Base-by-base conservation (phyloP, 2,888 invertebrate species). In the Andrena haemorrhoa region DNA sequence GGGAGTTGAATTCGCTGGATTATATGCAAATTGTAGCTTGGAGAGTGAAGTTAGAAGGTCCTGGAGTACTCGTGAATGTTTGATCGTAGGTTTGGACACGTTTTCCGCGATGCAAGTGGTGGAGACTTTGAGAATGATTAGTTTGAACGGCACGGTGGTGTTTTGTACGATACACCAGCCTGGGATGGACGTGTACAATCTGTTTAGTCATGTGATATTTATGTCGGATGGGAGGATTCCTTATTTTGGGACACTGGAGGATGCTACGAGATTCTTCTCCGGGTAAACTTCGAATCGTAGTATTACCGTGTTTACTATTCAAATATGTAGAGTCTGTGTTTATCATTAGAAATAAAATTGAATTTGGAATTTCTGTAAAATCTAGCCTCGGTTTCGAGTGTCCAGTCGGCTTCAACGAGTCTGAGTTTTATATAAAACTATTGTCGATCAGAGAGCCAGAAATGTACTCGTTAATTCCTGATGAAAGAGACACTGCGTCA, bases 141-240 rank as follows among this genome's bases (percentile, higher is more conserved):
- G 94, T 7, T 90, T 90, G 23, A 56, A 26, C 10, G 92, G 92
- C 0, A 78, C 85, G 2, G 95, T 95, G 0, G 94, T 95, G 31
- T 87, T 95, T 65, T 95, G 95, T 84, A 95, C 95, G 6, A 95
- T 95, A 79, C 95, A 95, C 90, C 95, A 95, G 86, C 95, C 95
- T 0, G 94, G 94, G 12, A 95, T 95, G 58, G 94, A 95, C 82
- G 87, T 93, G 58, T 95, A 94, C 84, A 93, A 94, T 33, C 89
- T 95, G 84, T 95, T 95, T 90, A 94, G 94, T 84, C 92, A 91
- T 26, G 89, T 94, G 0, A 84, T 94, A 33, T 92, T 95, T 63
- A 89, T 95, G 89, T 94, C 95, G 1, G 95, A 95, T 85, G 95
- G 95, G 2, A 90, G 94, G 78, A 94, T 94, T 2, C 95, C 95